phyloP scores from a whole-genome alignment of 2,113 vertebrate species.

The Conger conger region DNA sequence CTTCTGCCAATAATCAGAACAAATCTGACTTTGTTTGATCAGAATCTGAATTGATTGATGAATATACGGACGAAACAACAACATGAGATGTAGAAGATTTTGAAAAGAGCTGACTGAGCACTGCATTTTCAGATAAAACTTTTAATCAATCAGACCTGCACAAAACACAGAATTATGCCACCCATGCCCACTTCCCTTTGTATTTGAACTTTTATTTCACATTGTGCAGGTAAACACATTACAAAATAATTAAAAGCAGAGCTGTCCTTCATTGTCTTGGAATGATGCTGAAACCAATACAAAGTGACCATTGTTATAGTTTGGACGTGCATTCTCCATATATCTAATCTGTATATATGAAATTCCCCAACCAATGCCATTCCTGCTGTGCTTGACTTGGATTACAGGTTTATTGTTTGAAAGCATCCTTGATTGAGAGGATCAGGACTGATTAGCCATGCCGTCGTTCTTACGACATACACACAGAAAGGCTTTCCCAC shows the following conservation, averaged over 20 bases:
- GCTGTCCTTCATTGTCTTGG: too few species aligned
- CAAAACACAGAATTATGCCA: background rate
- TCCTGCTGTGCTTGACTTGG: slow-evolving; percentile 10
- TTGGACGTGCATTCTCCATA: background rate
- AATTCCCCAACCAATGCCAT: background rate
- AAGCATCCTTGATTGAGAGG: slow-evolving; percentile 6
- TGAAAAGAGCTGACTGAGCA: background rate
- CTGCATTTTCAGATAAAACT: background rate
- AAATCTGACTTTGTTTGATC: background rate
- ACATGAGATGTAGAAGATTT: background rate
- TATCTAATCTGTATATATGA: background rate
- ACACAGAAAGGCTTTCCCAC: slow-evolving; percentile 11
- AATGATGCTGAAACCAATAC: too few species aligned
- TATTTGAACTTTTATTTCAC: background rate
- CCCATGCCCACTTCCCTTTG: background rate
- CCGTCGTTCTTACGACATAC: background rate
- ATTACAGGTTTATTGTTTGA: slow-evolving; percentile 20
- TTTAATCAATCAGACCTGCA: background rate
- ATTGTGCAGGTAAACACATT: too few species aligned
- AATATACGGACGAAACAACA: background rate
- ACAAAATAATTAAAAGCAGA: background rate
- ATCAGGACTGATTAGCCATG: slow-evolving; percentile 11
- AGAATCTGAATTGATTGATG: background rate
- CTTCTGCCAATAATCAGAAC: background rate
- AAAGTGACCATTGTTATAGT: background rate